Evolutionary conservation across 1,140 invertebrate genomes (phyloP), one percentile per base, ranked within the genome.

Genomic region (Drosophila chauvacae): DNA sequence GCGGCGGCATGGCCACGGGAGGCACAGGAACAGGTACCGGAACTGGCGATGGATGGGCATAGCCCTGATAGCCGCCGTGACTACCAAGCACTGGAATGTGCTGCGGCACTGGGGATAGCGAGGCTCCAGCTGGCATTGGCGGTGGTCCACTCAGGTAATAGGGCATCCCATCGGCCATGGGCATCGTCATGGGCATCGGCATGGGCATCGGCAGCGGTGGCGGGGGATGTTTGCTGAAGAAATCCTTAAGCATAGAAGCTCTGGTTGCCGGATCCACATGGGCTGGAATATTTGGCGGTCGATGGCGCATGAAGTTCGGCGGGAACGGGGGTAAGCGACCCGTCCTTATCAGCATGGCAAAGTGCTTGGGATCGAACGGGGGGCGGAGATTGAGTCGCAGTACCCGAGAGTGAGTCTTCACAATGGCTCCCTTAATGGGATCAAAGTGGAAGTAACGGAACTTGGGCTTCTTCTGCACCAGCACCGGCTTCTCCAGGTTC

Each of bases 301-400:
- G 81, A 14, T 81, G 60, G 0, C 74, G 65, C 58, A 86, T 47
- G 35, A 87, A 86, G 20, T 42, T 45, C 11, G 55, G 68, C 0
- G 78, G 62, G 1, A 84, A 66, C 59, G 77, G 68, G 0, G 83
- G 83, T 20, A 88, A 18, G 0, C 75, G 58, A 0, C 85, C 85
- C 13, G 78, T 66, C 26, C 85, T 90, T n/a, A 90, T 66, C 26
- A 90, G 65, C 85, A 90, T 90, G 16, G 78, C 74, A 58, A 90
- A 90, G 42, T 76, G 83, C 58, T 81, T 90, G 37, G 86, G 71
- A 72, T 90, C 78, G 30, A 90, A 90, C 1, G 78, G 86, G 5
- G 77, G 74, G 7, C 69, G 41, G 57, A 37, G 9, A 6, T 35
- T 16, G 3, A 53, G 60, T 16, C 84, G 68, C 5, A 78, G 9